phyloP scores from a whole-genome alignment of 92 coral and sea anemone species.

The Phenganax marumi region DNA sequence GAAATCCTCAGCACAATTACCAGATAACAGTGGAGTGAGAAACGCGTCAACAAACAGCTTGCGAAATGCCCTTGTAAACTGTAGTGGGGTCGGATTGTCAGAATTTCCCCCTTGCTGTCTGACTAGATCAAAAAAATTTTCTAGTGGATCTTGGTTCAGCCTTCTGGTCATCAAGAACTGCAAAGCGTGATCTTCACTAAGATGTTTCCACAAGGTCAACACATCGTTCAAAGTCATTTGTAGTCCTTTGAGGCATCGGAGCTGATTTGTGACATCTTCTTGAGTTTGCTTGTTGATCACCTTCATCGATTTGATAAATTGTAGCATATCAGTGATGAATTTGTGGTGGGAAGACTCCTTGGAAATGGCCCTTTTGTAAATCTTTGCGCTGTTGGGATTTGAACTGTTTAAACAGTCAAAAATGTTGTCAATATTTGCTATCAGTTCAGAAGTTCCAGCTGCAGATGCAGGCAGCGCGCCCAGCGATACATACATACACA shows the following conservation, averaged over 20 bases:
- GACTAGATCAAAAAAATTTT: neutral
- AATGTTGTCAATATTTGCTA: neutral
- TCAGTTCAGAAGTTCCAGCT: neutral
- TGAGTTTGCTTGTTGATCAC: neutral
- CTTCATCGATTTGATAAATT: neutral
- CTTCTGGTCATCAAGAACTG: neutral
- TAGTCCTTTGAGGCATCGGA: neutral
- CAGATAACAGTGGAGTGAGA: neutral
- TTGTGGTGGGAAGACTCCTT: neutral
- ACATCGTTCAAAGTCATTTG: neutral
- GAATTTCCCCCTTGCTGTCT: slow-evolving; percentile 6
- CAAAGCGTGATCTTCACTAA: neutral
- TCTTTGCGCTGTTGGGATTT: neutral
- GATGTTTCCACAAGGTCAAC: neutral
- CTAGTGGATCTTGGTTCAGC: neutral
- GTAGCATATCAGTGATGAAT: neutral
- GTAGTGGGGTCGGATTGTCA: neutral
- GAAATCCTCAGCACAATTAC: neutral
- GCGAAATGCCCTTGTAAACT: neutral
- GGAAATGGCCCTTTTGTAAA: neutral
- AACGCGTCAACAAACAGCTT: neutral
- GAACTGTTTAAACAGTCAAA: slow-evolving; percentile 10
- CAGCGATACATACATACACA: neutral
- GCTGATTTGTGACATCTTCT: neutral
- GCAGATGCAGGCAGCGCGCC: slow-evolving; percentile 19